Evolutionary conservation across 2,797 vertebrate genomes (phyloP), one percentile per base, ranked within the genome.

Genomic region (Oceanodroma leucorhoa): DNA sequence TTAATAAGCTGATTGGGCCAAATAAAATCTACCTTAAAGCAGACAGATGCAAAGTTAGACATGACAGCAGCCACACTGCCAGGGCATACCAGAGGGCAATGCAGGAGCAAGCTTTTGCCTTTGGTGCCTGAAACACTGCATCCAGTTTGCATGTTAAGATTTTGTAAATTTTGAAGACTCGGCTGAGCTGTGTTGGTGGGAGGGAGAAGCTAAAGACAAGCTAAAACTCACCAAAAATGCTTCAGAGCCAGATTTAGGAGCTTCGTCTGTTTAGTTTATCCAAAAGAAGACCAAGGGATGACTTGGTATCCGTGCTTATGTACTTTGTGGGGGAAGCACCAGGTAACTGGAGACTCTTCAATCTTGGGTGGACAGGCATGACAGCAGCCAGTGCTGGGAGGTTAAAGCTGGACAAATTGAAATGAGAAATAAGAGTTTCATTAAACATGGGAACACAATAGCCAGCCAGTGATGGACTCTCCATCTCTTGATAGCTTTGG

Each of bases 11-110:
- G 40, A 60, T 21, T 30, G 3, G 43, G 51, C 67, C 62, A 91
- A 91, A 88, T 65, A 53, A 91, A 92, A 82, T 64, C 50, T 81
- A 53, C 77, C 79, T 79, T 30, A 54, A 81, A 91, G 66, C 1
- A 2, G 34, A 48, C 10, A 40, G 55, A 30, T 23, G 19, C 40
- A 29, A 58, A 69, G 70, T 54, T 22, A 26, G 70, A 38, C 27
- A 22, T 24, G 40, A 21, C n/a, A 69, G 50, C 21, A 48, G 61
- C 24, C 45, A 18, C 2, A 2, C 11, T 62, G 51, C 70, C 57
- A 41, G 26, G 62, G 36, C 38, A 29, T 27, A 29, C 19, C 4
- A 3, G 54, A 64, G 50, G 41, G 21, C 11, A 46, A 53, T 3
- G 76, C 5, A 1, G 53, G 23, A 45, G 10, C n/a, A 19, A 82